Conservation (phyloP, 2,113 vertebrate genomes). For the Myrmecophaga tridactyla region DNA sequence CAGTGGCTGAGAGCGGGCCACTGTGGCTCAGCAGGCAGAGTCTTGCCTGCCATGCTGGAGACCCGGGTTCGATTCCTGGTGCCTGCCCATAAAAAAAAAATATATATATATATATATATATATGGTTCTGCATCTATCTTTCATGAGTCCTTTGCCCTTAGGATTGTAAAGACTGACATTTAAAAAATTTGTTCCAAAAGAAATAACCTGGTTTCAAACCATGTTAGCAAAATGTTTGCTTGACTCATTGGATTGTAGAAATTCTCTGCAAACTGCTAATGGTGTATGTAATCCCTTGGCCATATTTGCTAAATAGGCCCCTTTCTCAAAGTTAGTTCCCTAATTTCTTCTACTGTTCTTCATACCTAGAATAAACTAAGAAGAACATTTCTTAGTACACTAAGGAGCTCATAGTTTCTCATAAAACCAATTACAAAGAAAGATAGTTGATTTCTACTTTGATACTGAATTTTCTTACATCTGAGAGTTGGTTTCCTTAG, state of each 20-base stretch:
- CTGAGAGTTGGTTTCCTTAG: not conserved
- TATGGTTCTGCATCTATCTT: constrained; percentile 33
- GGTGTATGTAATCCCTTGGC: not conserved
- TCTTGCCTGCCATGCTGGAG: too few relatives aligned
- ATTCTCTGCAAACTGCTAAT: not conserved
- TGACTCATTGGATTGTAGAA: not conserved
- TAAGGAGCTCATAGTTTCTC: not conserved
- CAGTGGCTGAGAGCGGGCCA: too few relatives aligned
- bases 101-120: too few relatives aligned
- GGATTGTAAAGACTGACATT: not conserved
- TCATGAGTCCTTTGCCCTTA: not conserved
- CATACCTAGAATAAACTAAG: not conserved
- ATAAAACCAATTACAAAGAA: not conserved
- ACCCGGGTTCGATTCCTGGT: too few relatives aligned
- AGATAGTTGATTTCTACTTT: not conserved
- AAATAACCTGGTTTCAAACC: not conserved
- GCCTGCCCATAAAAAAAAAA: too few relatives aligned
- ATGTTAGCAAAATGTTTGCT: not conserved
- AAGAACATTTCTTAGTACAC: not conserved
- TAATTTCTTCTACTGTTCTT: not conserved
- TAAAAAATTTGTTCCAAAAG: not conserved
- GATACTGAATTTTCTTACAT: not conserved
- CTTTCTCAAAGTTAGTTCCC: not conserved
- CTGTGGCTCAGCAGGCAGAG: too few relatives aligned
- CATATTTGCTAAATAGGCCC: not conserved